A percentile compares a stretch with the other conserved stretches of the same genome.
Evolutionary conservation across 2,888 invertebrate species (phyloP).

Genomic region (Poecilobothrus nobilitatus): DNA sequence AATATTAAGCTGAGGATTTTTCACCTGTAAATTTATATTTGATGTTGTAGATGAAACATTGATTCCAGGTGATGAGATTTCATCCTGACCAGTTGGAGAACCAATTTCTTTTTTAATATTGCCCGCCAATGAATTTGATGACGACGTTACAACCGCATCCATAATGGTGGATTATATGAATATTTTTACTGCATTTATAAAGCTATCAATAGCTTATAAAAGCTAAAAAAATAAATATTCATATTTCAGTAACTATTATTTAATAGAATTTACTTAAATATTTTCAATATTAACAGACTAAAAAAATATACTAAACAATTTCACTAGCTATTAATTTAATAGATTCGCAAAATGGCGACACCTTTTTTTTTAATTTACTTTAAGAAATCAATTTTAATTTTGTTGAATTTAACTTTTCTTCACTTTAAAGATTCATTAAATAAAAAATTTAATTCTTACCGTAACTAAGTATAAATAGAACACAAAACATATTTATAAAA

Average conservation of each 20-base stretch:
- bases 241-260: neutral
- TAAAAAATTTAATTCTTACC: neutral
- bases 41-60: neutral
- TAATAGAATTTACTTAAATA: neutral
- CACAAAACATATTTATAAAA: neutral
- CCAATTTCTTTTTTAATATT: neutral
- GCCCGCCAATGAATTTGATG: conserved; percentile 3
- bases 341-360: conserved; percentile 1
- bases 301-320: neutral
- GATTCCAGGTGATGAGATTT: neutral
- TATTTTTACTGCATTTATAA: neutral
- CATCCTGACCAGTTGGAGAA: neutral
- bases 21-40: neutral
- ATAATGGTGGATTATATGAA: neutral
- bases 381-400: neutral
- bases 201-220: neutral
- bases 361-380: neutral
- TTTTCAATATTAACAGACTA: neutral
- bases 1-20: conserved; percentile 1
- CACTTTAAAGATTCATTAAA: neutral
- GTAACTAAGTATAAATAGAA: neutral
- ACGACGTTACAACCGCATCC: conserved; percentile 1
- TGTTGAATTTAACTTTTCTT: neutral
- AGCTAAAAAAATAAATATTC: neutral
- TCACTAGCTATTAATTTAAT: neutral